Percentiles rank a stretch among this genome's conserved stretches.
Evolutionary conservation across 1,140 invertebrate species (phyloP).

Genomic region (Tenebrio molitor): DNA sequence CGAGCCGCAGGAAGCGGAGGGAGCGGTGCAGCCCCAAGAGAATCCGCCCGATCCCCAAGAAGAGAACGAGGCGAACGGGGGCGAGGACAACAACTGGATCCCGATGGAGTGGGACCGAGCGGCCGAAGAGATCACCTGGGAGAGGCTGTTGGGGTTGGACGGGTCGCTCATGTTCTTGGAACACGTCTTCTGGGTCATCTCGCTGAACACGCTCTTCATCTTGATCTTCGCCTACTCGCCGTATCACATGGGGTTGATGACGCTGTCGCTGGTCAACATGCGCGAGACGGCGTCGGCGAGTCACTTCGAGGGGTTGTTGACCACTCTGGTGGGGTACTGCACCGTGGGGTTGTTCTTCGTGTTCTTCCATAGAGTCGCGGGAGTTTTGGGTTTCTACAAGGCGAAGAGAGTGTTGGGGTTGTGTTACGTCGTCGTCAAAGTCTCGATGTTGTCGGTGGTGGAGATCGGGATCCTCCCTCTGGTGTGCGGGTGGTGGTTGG

Average conservation of each 20-base stretch:
- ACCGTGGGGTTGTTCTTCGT: conserved; percentile 89
- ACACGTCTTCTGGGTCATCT: conserved; percentile 99
- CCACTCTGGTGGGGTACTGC: conserved; percentile 94
- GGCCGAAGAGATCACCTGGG: conserved; percentile 98
- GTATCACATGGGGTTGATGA: conserved; percentile 93
- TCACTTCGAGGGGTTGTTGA: conserved; percentile 94
- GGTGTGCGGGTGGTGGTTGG: conserved; percentile 99
- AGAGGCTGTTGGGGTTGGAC: conserved; percentile 94
- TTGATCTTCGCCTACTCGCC: conserved; percentile 95
- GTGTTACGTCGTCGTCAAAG: conserved; percentile 98
- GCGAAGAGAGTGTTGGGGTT: conserved; percentile 91
- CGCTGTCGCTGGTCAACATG: conserved; percentile 82
- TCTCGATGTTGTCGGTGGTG: conserved; percentile 91
- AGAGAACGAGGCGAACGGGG: conserved; percentile 69
- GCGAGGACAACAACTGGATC: conserved; percentile 96
- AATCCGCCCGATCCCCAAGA: conserved; percentile 47
- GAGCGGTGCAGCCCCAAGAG: conserved; percentile 50
- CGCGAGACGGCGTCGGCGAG: conserved; percentile 80
- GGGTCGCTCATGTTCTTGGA: conserved; percentile 97
- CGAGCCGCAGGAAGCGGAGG: conserved; percentile 55
- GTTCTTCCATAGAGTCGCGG: conserved; percentile 84
- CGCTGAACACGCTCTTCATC: conserved; percentile 96
- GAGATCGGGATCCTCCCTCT: conserved; percentile 97
- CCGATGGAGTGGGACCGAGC: conserved; percentile 98
- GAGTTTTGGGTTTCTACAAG: conserved; percentile 81